Evolutionary conservation across 2,113 vertebrate genomes (phyloP).

Genomic region (Malurus elegans): DNA sequence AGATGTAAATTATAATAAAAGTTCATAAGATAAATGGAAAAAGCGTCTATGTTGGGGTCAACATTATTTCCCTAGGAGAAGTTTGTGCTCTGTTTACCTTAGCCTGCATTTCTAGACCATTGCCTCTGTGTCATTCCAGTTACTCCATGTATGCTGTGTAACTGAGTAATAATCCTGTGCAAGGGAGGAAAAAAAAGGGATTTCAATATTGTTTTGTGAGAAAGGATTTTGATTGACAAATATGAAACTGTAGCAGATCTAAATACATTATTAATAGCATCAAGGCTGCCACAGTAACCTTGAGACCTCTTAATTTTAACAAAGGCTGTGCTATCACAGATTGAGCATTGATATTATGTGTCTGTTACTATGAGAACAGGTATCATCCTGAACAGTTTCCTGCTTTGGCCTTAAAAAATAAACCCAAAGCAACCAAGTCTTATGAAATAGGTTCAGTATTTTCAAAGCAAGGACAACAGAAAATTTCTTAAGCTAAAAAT

Average conservation of each 20-base stretch:
- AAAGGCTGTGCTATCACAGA: neutral
- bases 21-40: neutral
- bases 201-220: neutral
- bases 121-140: neutral
- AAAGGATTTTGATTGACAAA: neutral
- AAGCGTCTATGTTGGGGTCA: neutral
- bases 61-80: neutral
- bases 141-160: neutral
- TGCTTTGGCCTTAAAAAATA: neutral
- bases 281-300: neutral
- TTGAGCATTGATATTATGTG: neutral
- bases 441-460: neutral
- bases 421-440: neutral
- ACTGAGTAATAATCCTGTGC: neutral
- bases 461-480: neutral
- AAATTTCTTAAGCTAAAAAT: neutral
- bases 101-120: neutral
- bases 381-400: neutral
- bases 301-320: neutral
- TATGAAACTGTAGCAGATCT: neutral
- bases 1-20: neutral
- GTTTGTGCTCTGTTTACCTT: neutral
- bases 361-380: neutral
- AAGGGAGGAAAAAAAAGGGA: neutral
- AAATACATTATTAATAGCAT: neutral